phyloP scores from a whole-genome alignment of 2,113 vertebrate genomes.

The Aldabrachelys gigantea region DNA sequence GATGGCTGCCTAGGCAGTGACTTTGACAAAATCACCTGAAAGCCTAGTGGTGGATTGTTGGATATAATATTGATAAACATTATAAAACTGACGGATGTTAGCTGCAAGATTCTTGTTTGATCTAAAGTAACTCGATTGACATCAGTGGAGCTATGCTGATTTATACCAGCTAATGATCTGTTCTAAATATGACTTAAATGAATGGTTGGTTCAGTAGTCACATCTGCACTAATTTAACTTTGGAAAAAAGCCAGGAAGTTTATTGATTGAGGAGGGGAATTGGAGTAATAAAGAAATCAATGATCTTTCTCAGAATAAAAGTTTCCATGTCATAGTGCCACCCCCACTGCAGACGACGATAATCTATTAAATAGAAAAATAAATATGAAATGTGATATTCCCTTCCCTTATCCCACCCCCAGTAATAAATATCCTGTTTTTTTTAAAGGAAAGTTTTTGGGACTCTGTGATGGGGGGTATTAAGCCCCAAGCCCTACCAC shows the following conservation, averaged over 20 bases:
- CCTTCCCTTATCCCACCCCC: background rate
- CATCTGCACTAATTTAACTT: background rate
- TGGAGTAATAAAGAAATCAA: background rate
- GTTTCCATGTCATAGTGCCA: background rate
- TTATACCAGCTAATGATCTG: background rate
- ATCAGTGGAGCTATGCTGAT: background rate
- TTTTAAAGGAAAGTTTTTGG: background rate
- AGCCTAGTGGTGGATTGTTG: background rate
- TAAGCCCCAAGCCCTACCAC: too few species aligned
- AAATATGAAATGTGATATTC: background rate
- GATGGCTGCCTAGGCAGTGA: background rate
- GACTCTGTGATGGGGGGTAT: too few species aligned
- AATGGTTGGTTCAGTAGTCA: background rate
- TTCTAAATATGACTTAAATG: background rate
- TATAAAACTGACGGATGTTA: fast-evolving
- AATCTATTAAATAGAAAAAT: background rate
- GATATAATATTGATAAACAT: background rate
- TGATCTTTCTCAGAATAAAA: background rate
- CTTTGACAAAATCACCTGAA: background rate
- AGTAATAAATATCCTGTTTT: background rate
- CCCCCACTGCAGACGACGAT: background rate
- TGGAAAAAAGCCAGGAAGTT: fast-evolving
- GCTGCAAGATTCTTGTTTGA: background rate
- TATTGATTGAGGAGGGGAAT: background rate
- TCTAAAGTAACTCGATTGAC: background rate